Base-by-base conservation (phyloP, 2,113 vertebrate species). In the Bubo blakistoni region DNA sequence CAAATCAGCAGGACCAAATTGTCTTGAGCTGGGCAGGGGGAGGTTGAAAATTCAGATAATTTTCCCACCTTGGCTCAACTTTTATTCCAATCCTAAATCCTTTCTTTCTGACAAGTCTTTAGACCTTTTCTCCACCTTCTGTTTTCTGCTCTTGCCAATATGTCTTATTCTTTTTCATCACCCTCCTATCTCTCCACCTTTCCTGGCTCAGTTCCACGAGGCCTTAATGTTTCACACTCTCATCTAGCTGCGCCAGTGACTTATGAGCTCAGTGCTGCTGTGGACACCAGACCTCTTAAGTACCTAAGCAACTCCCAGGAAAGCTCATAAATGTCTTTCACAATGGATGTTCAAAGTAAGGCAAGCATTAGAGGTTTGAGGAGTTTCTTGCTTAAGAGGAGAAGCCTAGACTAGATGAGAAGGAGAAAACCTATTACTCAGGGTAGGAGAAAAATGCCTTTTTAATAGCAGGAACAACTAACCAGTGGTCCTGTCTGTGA, bases 271-370 rank as follows among this genome's bases (percentile, higher is more conserved):
- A 44, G 86, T 55, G 83, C 71, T 94, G 40, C 89, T 83, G 91
- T 69, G 83, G 83, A 80, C 86, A 81, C 77, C 72, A 92, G 76
- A 80, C 82, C 92, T 95, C 86, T 86, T 85, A 92, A 96, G 88
- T 63, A 82, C 82, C 88, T 86, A 42, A 92, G 77, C 80, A 94
- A 42, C 71, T 90, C 89, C 58, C 67, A 86, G 80, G 71, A 92
- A 91, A 88, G 83, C 93, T 92, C 89, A 65, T 92, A 92, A 96
- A 90, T 83, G 89, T 90, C 80, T 82, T 86, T 77, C 10, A 52
- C 86, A 88, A 81, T 83, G 67, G 58, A 88, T 83, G 57, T 65
- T 91, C 34, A 38, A 73, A 90, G 79, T 49, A 92, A 94, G 66
- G 44, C 70, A 76, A 77, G 59, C 57, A 51, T 94, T 82, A 80